Evolutionary conservation across 1,140 invertebrate genomes (phyloP).

Genomic region (Camponotus pennsylvanicus): DNA sequence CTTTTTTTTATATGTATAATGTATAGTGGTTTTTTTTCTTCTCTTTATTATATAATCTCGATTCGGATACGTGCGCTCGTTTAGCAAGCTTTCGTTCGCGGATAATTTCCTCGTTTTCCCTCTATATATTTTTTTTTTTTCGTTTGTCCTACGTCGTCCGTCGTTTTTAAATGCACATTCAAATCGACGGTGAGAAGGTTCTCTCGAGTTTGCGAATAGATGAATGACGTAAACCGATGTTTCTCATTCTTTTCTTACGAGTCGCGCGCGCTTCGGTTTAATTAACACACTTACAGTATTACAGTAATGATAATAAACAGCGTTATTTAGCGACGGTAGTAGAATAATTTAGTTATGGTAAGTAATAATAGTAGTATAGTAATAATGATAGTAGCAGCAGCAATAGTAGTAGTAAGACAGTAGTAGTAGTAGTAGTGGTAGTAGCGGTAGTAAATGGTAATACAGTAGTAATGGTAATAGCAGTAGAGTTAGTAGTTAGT

Average conservation of each 20-base stretch:
- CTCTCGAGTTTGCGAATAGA: conserved; percentile 36
- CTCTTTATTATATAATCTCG: conserved; percentile 53
- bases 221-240: conserved; percentile 38
- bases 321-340: conserved; percentile 61
- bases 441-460: conserved; percentile 67
- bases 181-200: conserved; percentile 2
- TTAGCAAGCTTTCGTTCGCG: conserved; percentile 36
- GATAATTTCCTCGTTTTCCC: conserved; percentile 2
- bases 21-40: conserved; percentile 37
- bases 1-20: conserved; percentile 53
- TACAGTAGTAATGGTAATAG: conserved; percentile 64
- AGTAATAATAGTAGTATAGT: conserved; percentile 64
- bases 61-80: conserved; percentile 60
- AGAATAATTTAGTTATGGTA: conserved; percentile 55
- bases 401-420: conserved; percentile 50
- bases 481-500: conserved; percentile 62
- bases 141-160: background rate
- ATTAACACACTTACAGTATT: conserved; percentile 59
- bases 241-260: conserved; percentile 9
- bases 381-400: conserved; percentile 52
- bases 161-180: conserved; percentile 45
- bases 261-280: conserved; percentile 35
- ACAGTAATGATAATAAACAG: conserved; percentile 64
- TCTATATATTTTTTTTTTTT: background rate
- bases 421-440: conserved; percentile 44